Conservation (phyloP, 2,797 vertebrate genomes). For the Phrynocephalus forsythii region DNA sequence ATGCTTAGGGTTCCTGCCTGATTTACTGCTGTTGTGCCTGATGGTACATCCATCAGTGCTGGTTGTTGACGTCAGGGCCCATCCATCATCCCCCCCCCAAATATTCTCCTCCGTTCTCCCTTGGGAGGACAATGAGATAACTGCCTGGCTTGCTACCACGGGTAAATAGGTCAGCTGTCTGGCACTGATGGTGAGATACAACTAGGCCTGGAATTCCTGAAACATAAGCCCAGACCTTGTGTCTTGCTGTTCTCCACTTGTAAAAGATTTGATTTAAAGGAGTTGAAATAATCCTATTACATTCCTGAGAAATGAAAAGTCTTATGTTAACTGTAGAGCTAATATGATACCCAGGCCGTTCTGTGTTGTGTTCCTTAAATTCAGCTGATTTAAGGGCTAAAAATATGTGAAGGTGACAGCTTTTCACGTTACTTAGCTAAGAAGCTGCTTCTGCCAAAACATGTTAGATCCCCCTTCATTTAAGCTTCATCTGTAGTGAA, state of each 20-base stretch:
- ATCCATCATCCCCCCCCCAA: slow-evolving; percentile 10
- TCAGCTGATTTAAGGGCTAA: neutral
- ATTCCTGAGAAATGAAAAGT: neutral
- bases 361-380: neutral
- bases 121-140: slow-evolving; percentile 38
- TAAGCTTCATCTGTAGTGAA: neutral
- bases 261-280: slow-evolving; percentile 43
- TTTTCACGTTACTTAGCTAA: neutral
- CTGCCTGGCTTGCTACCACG: slow-evolving; percentile 35
- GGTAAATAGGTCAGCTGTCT: slow-evolving; percentile 47
- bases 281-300: slow-evolving; percentile 24
- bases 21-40: slow-evolving; percentile 14
- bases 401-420: neutral
- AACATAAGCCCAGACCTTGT: neutral
- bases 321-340: neutral
- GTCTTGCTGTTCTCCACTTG: slow-evolving; percentile 26
- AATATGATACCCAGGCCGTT: neutral
- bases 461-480: neutral
- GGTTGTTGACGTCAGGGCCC: slow-evolving; percentile 7
- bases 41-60: slow-evolving; percentile 1
- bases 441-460: neutral
- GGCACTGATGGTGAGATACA: slow-evolving; percentile 22
- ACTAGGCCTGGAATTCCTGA: slow-evolving; percentile 20
- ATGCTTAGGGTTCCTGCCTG: neutral
- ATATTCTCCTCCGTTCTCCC: neutral